Evolutionary conservation across 2,888 invertebrate species (phyloP).

Genomic region (Hypselothyrea guttata): DNA sequence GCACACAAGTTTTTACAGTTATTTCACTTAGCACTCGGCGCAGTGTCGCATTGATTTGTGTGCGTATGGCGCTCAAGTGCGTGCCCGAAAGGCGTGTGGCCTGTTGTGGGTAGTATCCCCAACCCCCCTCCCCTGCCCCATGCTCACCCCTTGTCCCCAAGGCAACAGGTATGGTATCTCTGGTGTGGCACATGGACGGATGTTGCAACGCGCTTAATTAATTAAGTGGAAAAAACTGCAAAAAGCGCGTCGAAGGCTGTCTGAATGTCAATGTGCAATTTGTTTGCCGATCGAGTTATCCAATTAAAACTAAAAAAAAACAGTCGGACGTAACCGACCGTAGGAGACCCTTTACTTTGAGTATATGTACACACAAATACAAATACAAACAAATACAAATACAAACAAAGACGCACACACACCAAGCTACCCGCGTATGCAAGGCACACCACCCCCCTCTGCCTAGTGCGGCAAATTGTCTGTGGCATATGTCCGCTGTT

Average conservation of each 20-base stretch:
- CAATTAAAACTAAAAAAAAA: conserved; percentile 1
- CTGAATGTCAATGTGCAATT: conserved; percentile 77
- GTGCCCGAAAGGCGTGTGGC: conserved; percentile 57
- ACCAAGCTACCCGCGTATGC: no score
- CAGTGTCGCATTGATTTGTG: conserved; percentile 55
- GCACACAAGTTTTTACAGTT: conserved; percentile 5
- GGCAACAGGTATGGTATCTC: not conserved
- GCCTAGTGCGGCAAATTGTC: no score
- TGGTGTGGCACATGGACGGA: conserved; percentile 59
- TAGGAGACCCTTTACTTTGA: not conserved
- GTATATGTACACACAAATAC: no score
- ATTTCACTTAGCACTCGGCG: conserved; percentile 26
- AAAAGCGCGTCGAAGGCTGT: conserved; percentile 57
- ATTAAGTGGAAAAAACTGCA: conserved; percentile 69
- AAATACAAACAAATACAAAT: no score
- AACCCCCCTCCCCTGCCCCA: not conserved
- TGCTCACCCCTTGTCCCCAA: not conserved
- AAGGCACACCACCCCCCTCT: no score
- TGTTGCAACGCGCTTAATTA: conserved; percentile 71
- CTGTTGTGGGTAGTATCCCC: conserved; percentile 15
- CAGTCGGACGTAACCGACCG: not conserved
- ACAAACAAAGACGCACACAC: no score
- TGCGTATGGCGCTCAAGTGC: conserved; percentile 47
- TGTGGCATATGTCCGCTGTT: no score
- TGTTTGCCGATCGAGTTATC: conserved; percentile 54